A percentile compares a stretch with the other conserved stretches of the same genome.
Evolutionary conservation across 2,797 vertebrate genomes (phyloP).

Genomic region (Garrulus glandarius): DNA sequence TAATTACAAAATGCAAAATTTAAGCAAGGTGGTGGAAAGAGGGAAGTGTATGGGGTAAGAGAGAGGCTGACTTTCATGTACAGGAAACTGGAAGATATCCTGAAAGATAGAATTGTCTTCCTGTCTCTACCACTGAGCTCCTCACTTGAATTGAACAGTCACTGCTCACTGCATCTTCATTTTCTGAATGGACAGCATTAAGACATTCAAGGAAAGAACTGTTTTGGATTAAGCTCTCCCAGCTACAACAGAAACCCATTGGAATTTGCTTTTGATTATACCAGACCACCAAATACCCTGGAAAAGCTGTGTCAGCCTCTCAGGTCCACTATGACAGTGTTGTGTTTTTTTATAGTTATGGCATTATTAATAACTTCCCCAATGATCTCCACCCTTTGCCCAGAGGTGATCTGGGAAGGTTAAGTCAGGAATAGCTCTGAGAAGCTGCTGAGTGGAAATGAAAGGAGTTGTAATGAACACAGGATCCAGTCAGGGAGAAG

Average conservation of each 20-base stretch:
- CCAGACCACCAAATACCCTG: background rate
- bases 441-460: background rate
- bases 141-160: background rate
- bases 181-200: background rate
- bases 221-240: background rate
- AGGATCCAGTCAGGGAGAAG: background rate
- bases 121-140: background rate
- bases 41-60: background rate
- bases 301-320: background rate
- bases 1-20: background rate
- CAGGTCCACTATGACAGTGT: rapidly evolving
- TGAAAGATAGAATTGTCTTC: background rate
- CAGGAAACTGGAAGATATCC: background rate
- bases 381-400: rapidly evolving
- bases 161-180: background rate
- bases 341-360: background rate
- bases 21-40: background rate
- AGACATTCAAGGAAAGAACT: background rate
- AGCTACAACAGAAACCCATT: background rate
- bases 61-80: background rate
- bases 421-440: background rate
- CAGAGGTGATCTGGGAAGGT: background rate
- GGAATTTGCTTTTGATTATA: background rate
- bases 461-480: background rate
- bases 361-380: background rate